Base-by-base conservation (phyloP, 2,888 invertebrate species). In the Agrotis puta region DNA sequence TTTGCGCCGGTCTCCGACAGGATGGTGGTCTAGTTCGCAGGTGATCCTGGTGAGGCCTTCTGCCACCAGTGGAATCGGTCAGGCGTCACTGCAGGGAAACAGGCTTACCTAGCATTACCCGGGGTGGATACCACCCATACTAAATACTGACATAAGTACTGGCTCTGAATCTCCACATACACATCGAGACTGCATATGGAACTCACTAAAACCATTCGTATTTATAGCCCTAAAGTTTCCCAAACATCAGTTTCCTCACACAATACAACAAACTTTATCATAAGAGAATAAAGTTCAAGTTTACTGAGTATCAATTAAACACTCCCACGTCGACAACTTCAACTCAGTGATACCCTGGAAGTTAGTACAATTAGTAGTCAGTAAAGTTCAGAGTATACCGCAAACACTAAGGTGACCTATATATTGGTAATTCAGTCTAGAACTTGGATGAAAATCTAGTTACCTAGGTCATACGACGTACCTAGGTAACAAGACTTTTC, bases 331-430 rank as follows among this genome's bases (percentile, higher is more conserved):
- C 45, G n/a, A 47, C 54, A 6, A 14, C 47, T n/a, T 45, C 43
- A n/a, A 58, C 47, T 57, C 39, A 54, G 53, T 67, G 77, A 71
- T 77, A 62, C 27, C 27, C 13, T 59, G 18, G 33, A 76, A 81
- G 51, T 67, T 67, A 39, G 43, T 20, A 18, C 22, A 66, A 39
- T 39, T 39, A 63, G 24, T 56, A 33, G 58, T 24, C 45, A 56
- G 59, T 53, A 50, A 57, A 58, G 64, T 75, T 57, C 66, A 14
- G 20, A 20, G 59, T 45, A 33, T 70, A 48, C 58, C 33, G 51
- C 64, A 63, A 66, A 70, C 63, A 70, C 66, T 61, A 27, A 66
- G 64, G 71, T 70, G 70, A 81, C 76, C 77, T 64, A 76, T 20
- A 64, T 76, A 64, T 76, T 53, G 56, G 66, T 61, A 54, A 54